Evolutionary conservation across 2,888 invertebrate genomes (phyloP), one percentile per base, ranked within the genome.

Genomic region (Sylvicola fuscatus): DNA sequence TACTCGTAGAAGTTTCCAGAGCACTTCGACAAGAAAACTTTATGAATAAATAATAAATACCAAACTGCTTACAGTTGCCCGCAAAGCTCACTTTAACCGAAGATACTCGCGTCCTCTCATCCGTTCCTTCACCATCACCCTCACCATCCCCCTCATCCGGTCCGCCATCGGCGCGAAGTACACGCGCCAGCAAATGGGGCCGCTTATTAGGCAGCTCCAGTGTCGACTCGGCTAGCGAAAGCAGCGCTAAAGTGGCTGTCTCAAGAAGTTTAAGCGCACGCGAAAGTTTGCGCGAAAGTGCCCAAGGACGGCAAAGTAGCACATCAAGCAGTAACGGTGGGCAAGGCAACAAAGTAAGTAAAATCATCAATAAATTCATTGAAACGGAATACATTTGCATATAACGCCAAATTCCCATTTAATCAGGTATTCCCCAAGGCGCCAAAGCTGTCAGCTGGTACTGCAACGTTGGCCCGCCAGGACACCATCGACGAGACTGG

Each of bases 401-500:
- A 38, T n/a, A n/a, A n/a, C n/a, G n/a, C n/a, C n/a, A n/a, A n/a
- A n/a, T n/a, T 39, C 16, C 30, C 28, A 68, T n/a, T n/a, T n/a
- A n/a, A n/a, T n/a, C n/a, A n/a, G 59, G 68, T 76, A 41, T 76
- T 77, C 50, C 76, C 76, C 2, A 77, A 77, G 54, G 58, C 74
- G 16, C 72, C 72, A 43, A 77, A 76, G 49, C 63, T 76, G 35
- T 64, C 72, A 32, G 64, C 66, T 2, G 60, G 63, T 33, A 57
- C 60, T 41, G 57, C 59, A 15, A 54, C 58, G 8, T 63, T 69
- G 30, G 66, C 70, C 3, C 64, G 78, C 27, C 77, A 78, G 51
- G 81, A 81, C 50, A 80, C 82, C 35, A 82, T 83, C 46, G 81
- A 82, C 51, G 82, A 82, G 53, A 66, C 68, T 41, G 62, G 65